Conservation (phyloP, 2,113 vertebrate genomes). For the Lathamus discolor region DNA sequence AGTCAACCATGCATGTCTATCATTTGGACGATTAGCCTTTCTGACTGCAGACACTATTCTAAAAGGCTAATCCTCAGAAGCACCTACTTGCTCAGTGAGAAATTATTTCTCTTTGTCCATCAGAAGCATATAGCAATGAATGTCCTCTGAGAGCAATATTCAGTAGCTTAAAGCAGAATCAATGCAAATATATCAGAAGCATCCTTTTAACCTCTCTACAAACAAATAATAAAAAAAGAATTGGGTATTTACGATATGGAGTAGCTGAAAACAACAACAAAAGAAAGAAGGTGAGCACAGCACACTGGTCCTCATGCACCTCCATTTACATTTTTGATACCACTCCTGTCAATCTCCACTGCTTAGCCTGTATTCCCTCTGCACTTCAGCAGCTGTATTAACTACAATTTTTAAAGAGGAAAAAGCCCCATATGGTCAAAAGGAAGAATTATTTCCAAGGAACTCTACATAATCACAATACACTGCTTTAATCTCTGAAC, state of each 20-base stretch:
- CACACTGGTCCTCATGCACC: neutral
- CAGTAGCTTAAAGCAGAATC: conserved; percentile 4
- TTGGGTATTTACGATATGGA: neutral
- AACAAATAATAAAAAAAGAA: neutral
- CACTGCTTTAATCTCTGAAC: neutral
- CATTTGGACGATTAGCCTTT: conserved; percentile 59
- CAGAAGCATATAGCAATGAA: conserved; percentile 22
- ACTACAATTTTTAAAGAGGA: neutral
- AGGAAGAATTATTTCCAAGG: neutral
- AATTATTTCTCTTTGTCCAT: conserved; percentile 50
- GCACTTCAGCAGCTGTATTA: neutral
- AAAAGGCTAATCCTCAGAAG: conserved; percentile 39
- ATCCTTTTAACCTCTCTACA: neutral
- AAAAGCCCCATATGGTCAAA: neutral
- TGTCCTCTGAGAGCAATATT: neutral
- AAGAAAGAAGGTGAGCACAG: neutral
- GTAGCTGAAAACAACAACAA: neutral
- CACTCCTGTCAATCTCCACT: neutral
- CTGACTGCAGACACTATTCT: conserved; percentile 22
- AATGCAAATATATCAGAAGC: neutral
- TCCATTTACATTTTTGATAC: neutral
- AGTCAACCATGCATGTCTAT: conserved; percentile 56
- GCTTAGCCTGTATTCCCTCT: neutral
- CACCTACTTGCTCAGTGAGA: conserved; percentile 52
- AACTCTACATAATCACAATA: neutral